Base-by-base conservation (phyloP, 2,888 invertebrate species). In the Drosophila flavopinicola region DNA sequence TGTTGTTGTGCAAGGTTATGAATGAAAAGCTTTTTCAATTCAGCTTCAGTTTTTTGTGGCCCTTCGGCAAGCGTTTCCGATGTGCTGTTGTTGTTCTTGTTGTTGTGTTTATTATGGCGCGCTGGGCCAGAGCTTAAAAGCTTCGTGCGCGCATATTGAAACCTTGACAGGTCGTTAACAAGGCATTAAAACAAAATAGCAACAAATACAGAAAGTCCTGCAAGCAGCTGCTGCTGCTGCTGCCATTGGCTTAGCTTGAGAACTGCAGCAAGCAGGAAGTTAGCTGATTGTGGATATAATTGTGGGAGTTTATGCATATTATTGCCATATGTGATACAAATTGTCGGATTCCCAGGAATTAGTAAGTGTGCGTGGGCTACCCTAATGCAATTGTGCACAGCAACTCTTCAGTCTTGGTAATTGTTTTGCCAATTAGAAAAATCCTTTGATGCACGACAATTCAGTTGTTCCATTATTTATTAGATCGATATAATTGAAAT, bases 11-110 rank as follows among this genome's bases (percentile, higher is more conserved):
- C 76, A 75, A 83, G 88, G 88, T 88, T 89, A 88, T 89, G 88
- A 89, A 89, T 89, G 88, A 89, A 89, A 89, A 89, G 90, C 90
- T 89, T 73, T 75, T 65, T 58, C 59, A 68, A 85, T 72, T 84
- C 66, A 78, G 56, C 53, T 56, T 38, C 44, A 25, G 39, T 48
- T 56, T 48, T 17, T 44, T 7, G 37, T n/a, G 47, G 52, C 38
- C 53, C 72, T 66, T 64, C 83, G 72, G 71, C 58, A 33, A 52
- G n/a, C 35, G 49, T 60, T 61, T 47, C 60, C 79, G 63, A 73
- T 49, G 29, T 42, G 32, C 41, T 15, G 42, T 58, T 41, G 41
- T 27, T 17, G 10, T 23, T 27, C 6, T 48, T 11, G 15, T n/a
- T 11, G n/a, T n/a, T n/a, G n/a, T n/a, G n/a, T n/a, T n/a, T 29